Percentiles rank a stretch among this genome's conserved stretches.
phyloP scores from a whole-genome alignment of 2,797 vertebrate species.

The Hydrolagus colliei region DNA sequence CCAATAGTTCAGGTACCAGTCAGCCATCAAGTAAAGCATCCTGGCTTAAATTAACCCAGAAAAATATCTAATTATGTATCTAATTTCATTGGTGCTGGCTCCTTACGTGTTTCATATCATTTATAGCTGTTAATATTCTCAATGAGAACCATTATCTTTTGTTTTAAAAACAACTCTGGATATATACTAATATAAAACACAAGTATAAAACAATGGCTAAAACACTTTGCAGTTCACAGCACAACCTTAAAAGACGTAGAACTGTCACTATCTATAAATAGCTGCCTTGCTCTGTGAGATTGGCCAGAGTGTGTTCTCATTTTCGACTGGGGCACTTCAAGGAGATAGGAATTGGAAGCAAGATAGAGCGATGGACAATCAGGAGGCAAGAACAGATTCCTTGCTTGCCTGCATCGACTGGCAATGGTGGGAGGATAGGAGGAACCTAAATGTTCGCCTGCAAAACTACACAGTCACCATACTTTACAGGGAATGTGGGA shows the following conservation, averaged over 20 bases:
- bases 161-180: neutral
- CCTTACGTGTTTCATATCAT: neutral
- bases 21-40: neutral
- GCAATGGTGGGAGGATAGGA: too few species aligned
- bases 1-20: neutral
- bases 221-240: neutral
- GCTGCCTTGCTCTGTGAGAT: neutral
- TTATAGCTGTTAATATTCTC: neutral
- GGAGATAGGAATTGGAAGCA: neutral
- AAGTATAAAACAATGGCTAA: neutral
- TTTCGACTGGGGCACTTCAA: neutral
- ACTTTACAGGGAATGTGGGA: too few species aligned
- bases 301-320: neutral
- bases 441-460: too few species aligned
- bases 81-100: neutral
- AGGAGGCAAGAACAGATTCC: neutral
- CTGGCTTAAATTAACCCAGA: slow-evolving; percentile 6
- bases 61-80: neutral
- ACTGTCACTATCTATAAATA: neutral
- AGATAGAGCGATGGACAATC: neutral
- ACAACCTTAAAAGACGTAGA: too few species aligned
- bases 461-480: too few species aligned
- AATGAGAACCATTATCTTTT: neutral
- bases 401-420: too few species aligned
- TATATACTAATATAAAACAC: neutral